phyloP scores from a whole-genome alignment of 2,113 vertebrate genomes.

The Lophochroa leadbeateri region DNA sequence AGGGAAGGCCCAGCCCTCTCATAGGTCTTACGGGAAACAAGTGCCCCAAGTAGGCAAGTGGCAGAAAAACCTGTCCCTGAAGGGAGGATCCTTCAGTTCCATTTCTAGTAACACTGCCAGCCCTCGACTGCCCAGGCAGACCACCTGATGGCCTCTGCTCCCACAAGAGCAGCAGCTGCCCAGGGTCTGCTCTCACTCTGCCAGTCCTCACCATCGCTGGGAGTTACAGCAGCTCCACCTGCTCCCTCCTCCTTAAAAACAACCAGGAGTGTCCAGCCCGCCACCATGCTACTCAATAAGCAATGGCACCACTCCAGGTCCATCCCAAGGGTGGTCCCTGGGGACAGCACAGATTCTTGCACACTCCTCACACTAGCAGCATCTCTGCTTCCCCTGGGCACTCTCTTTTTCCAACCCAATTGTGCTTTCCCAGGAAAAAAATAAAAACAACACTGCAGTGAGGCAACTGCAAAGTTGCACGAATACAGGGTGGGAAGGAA shows the following conservation, averaged over 20 bases:
- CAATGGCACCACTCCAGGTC: accelerated
- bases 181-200: neutral
- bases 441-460: neutral
- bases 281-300: accelerated
- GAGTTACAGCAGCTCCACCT: neutral
- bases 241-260: neutral
- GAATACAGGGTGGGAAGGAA: neutral
- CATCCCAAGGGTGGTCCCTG: accelerated
- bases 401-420: neutral
- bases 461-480: neutral
- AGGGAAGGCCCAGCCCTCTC: neutral
- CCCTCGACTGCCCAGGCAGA: neutral
- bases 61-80: neutral
- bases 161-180: neutral
- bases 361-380: accelerated
- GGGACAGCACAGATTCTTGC: neutral
- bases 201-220: neutral
- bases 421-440: neutral
- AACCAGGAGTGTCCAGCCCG: accelerated
- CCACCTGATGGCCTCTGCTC: neutral
- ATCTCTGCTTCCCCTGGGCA: neutral
- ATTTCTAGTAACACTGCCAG: neutral
- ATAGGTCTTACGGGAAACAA: neutral
- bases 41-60: neutral
- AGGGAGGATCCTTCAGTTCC: neutral